Base-by-base conservation (phyloP, 2,797 vertebrate genomes). In the Amniataba percoides region DNA sequence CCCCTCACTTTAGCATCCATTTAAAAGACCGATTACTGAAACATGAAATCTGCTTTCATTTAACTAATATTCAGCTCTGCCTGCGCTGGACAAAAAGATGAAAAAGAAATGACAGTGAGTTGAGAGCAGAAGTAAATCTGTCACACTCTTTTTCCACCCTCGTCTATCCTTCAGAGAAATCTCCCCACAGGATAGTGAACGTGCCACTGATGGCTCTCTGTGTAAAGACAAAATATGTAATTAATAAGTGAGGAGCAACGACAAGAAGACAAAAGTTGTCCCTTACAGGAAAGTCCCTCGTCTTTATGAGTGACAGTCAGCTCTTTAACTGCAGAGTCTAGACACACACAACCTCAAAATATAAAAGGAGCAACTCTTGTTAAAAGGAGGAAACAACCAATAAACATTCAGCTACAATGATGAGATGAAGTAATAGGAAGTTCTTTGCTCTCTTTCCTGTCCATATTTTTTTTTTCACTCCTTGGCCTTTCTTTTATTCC, bases 11-110 rank as follows among this genome's bases (percentile, higher is more conserved):
- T 61, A 55, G 64, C 51, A 16, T 82, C 84, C 75, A 40, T 81
- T 60, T 56, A 76, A 76, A 49, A 81, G 76, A 81, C 73, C 74
- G 82, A 89, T 88, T 84, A 64, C 74, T 27, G 34, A 82, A 74
- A 87, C 71, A 72, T 43, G 71, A 76, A 85, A 78, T 88, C 80
- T 91, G 88, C 68, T 92, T 93, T 87, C 80, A 55, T 88, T 92
- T 86, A 90, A 73, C 58, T 60, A 76, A 88, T 85, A 80, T 69
- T 86, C 60, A 70, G 77, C 84, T 79, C 55, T 66, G 78, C 11
- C 51, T 83, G 73, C 65, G 68, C 70, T 25, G 79, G 74, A 62
- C 40, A 42, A 63, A 84, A 62, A 52, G 63, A 83, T 61, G 69
- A 85, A 86, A 84, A 74, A 63, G 14, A 25, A 64, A 57, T 75